These are phyloP conservation scores for Hypotaenidia okinawae DNA, from an alignment of 2,797 vertebrate genomes.

Conservation along the genomic window DNA sequence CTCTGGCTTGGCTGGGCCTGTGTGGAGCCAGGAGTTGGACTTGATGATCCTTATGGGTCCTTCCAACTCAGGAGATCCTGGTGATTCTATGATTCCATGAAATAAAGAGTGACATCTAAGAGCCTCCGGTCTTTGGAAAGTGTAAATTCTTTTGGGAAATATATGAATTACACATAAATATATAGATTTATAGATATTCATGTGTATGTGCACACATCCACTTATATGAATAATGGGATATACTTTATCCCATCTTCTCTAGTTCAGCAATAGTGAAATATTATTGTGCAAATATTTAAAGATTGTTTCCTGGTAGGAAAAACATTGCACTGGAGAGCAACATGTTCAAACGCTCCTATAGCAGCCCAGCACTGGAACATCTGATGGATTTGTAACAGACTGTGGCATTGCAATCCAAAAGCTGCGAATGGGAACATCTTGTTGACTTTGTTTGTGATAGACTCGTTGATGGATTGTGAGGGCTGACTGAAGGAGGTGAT, in stretches of 20 bases:
- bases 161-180: too few relatives aligned
- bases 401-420: constrained; percentile 33
- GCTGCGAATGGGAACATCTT: constrained; percentile 10
- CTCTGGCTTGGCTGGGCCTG: too few relatives aligned
- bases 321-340: constrained; percentile 22
- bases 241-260: background rate
- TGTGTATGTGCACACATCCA: background rate
- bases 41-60: too few relatives aligned
- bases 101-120: background rate
- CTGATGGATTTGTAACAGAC: constrained; percentile 34
- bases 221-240: background rate
- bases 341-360: background rate
- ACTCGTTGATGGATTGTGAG: constrained; percentile 25
- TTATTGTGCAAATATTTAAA: constrained; percentile 28
- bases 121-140: background rate
- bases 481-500: background rate
- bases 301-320: background rate
- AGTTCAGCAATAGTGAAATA: background rate
- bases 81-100: background rate
- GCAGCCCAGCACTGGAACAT: background rate
- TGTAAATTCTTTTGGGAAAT: background rate
- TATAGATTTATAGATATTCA: background rate
- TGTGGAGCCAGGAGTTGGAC: too few relatives aligned
- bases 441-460: constrained; percentile 49
- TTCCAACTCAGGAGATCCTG: too few relatives aligned